These are phyloP conservation scores for Echeneis naucrates DNA, from an alignment of 2,797 vertebrate genomes.

Conservation along the genomic window DNA sequence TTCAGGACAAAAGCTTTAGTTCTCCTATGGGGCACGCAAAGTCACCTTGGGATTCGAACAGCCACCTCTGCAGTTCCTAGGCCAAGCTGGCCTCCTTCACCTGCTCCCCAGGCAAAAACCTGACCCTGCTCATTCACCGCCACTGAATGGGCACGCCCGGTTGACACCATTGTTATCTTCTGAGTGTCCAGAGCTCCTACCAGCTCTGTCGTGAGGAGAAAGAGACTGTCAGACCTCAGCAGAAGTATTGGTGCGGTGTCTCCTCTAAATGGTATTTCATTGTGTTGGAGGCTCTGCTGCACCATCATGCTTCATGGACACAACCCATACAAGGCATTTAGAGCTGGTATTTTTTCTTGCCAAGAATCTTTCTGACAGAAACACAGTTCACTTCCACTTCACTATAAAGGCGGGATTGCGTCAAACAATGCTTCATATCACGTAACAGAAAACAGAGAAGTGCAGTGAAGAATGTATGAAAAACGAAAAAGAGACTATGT, in stretches of 20 bases:
- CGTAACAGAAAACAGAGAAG: too few relatives aligned
- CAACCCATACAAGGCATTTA: constrained; percentile 26
- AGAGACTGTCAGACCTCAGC: background rate
- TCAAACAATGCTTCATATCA: too few relatives aligned
- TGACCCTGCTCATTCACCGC: constrained; percentile 94
- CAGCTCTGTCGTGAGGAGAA: constrained; percentile 83
- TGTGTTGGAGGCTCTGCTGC: background rate
- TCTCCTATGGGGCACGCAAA: background rate
- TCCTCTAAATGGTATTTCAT: background rate
- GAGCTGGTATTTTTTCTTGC: background rate
- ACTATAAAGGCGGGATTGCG: too few relatives aligned
- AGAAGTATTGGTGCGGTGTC: background rate
- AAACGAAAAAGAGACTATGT: background rate
- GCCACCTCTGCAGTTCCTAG: constrained; percentile 88
- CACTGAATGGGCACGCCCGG: constrained; percentile 92
- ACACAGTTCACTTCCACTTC: background rate
- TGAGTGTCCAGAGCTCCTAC: constrained; percentile 92
- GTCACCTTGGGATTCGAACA: constrained; percentile 92
- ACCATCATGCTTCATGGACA: constrained; percentile 4
- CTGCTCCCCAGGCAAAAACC: constrained; percentile 95
- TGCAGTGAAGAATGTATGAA: too few relatives aligned
- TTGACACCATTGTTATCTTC: constrained; percentile 91
- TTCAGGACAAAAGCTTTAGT: constrained; percentile 6
- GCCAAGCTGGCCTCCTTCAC: constrained; percentile 93
- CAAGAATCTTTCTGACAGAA: constrained; percentile 4